Evolutionary conservation across 2,113 vertebrate species (phyloP).

Genomic region (human): DNA sequence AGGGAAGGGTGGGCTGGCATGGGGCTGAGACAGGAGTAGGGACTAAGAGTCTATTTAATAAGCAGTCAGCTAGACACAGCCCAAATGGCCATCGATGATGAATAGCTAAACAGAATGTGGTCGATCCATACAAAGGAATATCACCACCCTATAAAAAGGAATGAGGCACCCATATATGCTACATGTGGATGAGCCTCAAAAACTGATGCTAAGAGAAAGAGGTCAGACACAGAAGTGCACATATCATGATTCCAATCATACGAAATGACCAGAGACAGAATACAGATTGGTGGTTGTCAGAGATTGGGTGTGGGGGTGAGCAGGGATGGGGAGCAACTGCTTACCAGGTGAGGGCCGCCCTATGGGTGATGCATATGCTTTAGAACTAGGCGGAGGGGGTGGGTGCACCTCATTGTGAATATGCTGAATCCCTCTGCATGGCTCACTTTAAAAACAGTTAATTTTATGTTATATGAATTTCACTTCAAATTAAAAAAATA

Average conservation of each 20-base stretch:
- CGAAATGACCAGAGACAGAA: not conserved
- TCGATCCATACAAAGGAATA: too few relatives aligned
- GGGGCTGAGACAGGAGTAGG: not conserved
- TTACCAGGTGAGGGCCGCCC: not conserved
- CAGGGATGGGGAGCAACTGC: not conserved
- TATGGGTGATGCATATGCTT: not conserved
- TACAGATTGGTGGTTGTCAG: not conserved
- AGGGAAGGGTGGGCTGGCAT: too few relatives aligned
- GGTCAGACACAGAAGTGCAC: not conserved
- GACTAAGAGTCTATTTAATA: not conserved
- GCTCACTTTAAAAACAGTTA: not conserved
- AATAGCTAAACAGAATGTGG: not conserved
- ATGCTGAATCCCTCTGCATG: not conserved
- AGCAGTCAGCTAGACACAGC: not conserved
- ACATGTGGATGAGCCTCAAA: not conserved
- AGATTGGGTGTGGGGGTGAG: not conserved
- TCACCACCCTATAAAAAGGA: not conserved
- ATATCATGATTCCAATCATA: not conserved
- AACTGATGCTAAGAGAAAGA: not conserved
- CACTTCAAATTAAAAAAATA: not conserved
- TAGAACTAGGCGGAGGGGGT: not conserved
- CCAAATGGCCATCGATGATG: not conserved
- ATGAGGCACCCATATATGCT: not conserved
- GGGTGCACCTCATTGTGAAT: not conserved
- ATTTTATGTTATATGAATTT: not conserved